Evolutionary conservation across 2,113 vertebrate genomes (phyloP), one percentile per base, ranked within the genome.

Genomic region (Beaufortia kweichowensis): DNA sequence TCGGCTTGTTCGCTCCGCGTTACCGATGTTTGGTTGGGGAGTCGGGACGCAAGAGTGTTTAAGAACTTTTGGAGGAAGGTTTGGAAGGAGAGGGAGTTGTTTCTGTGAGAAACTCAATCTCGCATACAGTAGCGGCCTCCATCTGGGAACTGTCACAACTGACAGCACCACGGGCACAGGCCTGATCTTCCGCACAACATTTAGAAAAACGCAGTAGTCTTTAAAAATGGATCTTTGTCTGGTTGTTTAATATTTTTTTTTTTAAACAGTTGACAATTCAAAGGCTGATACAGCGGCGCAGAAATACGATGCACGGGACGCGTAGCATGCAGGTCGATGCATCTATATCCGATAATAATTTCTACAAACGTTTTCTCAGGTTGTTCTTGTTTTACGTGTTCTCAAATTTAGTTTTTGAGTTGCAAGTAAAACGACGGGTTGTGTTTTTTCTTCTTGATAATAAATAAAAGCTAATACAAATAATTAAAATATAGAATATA

Each of bases 121-220:
- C 92, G 91, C 91, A 90, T 92, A 94, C 94, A 94, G 94, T 95
- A 95, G 94, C 94, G 90, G 90, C 88, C 87, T 85, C 91, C 91
- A 88, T 93, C 94, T 95, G 94, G 93, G 91, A 93, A 94, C 90
- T 92, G 93, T 95, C 94, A 95, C 90, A 48, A 87, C 90, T 95
- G 94, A 94, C 94, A 94, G 94, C 93, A 92, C 86, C 87, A 86
- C 59, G 93, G 92, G 92, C 92, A 93, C 90, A 86, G 91, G 89
- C 87, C 83, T 84, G 92, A 91, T 94, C 91, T 88, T 92, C 92
- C 73, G 87, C 92, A 86, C 89, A 90, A 85, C 87, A 84, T 88
- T 86, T 88, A 89, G 90, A 85, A 89, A 57, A 76, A 76, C 70
- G 48, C 35, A 33, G 23, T 19, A 79, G 63, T 31, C 26, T 61